These are phyloP conservation scores for Halichoerus grypus DNA, from an alignment of 2,113 vertebrate species.

Conservation along the genomic window DNA sequence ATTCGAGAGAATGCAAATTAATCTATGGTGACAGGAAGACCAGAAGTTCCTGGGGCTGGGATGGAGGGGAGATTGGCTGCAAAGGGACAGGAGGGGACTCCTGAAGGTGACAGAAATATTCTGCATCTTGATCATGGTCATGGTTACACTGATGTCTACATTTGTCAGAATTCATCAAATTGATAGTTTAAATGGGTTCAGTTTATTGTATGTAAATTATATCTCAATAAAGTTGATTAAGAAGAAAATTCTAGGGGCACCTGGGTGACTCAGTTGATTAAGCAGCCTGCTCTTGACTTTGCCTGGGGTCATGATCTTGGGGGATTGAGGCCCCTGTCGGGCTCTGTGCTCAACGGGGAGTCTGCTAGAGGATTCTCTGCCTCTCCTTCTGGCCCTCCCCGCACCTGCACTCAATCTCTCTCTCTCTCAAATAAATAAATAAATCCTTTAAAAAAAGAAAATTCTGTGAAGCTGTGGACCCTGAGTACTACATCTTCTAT, in stretches of 20 bases:
- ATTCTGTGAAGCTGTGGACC: background rate
- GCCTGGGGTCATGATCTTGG: background rate
- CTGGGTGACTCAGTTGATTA: background rate
- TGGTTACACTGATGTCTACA: background rate
- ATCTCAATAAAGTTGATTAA: background rate
- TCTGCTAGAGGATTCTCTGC: background rate
- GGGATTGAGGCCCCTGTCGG: background rate
- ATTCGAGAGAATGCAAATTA: background rate
- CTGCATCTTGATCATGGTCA: background rate
- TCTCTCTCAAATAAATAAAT: background rate
- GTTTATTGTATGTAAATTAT: background rate
- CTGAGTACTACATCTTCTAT: background rate
- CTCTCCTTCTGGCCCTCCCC: background rate
- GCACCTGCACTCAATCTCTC: background rate
- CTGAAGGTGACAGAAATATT: background rate
- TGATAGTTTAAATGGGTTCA: background rate
- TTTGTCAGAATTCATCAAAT: background rate
- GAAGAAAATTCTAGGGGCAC: background rate
- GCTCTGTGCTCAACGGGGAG: background rate
- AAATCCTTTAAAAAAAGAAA: background rate
- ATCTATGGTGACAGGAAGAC: background rate
- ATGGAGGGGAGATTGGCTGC: background rate
- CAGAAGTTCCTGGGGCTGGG: background rate
- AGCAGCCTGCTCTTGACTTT: background rate
- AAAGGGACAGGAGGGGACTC: background rate